phyloP scores from a whole-genome alignment of 2,797 vertebrate species.

The Diglossa cyanea region DNA sequence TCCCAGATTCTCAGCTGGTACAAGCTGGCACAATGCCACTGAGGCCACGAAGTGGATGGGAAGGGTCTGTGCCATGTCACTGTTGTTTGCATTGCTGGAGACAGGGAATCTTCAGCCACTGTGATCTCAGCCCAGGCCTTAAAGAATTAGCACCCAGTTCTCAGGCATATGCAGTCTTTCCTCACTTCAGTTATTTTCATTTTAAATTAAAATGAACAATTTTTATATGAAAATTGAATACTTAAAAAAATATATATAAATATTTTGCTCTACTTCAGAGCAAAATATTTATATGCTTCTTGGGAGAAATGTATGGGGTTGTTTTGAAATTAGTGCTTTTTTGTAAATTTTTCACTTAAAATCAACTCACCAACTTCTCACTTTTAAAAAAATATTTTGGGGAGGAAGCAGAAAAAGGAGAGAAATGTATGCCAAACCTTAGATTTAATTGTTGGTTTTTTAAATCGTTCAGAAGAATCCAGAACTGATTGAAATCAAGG shows the following conservation, averaged over 20 bases:
- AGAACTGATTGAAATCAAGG: neutral
- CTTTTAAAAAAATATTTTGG: neutral
- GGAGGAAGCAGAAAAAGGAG: neutral
- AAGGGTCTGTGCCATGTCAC: neutral
- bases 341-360: neutral
- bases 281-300: neutral
- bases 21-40: neutral
- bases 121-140: neutral
- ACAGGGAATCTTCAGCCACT: neutral
- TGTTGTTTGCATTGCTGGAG: neutral
- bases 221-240: neutral
- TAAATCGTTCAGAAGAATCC: neutral
- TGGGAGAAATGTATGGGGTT: neutral
- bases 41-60: neutral
- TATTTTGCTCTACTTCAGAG: neutral
- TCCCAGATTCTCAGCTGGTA: slow-evolving; percentile 23
- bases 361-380: neutral
- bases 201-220: neutral
- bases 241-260: neutral
- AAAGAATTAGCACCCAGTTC: neutral
- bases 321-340: neutral
- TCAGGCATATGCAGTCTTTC: neutral
- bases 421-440: neutral
- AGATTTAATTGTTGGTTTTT: neutral
- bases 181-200: neutral